phyloP scores from a whole-genome alignment of 2,888 invertebrate genomes.

The Eupithecia exiguata region DNA sequence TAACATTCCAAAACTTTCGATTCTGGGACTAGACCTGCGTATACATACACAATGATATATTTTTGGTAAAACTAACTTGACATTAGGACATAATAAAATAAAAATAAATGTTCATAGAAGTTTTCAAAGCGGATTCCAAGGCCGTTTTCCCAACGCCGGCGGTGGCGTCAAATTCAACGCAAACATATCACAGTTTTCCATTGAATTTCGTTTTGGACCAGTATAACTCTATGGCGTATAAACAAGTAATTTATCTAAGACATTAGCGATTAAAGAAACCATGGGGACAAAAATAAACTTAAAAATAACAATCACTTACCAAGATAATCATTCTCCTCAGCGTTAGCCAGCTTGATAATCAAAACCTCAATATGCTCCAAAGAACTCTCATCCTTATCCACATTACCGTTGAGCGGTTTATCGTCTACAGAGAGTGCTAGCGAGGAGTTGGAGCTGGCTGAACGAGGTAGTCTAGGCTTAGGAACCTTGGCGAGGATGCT shows the following conservation, averaged over 20 bases:
- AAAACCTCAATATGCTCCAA: slow-evolving; percentile 70
- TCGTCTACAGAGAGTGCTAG: slow-evolving; percentile 56
- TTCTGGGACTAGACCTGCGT: slow-evolving; percentile 83
- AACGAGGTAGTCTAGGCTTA: slow-evolving; percentile 68
- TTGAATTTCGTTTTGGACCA: background rate
- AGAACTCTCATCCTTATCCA: slow-evolving; percentile 49
- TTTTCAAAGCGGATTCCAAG: background rate
- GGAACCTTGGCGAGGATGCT: slow-evolving; percentile 72
- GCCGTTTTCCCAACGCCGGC: no score
- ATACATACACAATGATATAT: background rate
- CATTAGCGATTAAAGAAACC: no score
- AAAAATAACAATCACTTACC: slow-evolving; percentile 58
- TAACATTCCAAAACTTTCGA: slow-evolving; percentile 84
- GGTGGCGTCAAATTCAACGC: no score
- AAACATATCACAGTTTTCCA: background rate
- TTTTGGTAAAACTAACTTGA: background rate
- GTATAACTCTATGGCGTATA: background rate
- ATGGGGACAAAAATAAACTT: background rate
- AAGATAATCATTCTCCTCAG: slow-evolving; percentile 75
- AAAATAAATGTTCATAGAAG: background rate
- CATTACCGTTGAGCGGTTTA: slow-evolving; percentile 52
- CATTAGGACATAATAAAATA: background rate
- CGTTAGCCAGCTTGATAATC: slow-evolving; percentile 71
- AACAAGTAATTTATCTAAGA: no score
- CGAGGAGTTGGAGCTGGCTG: slow-evolving; percentile 61